Base-by-base conservation (phyloP, 2,888 invertebrate species). In the Dendrolimus pini region DNA sequence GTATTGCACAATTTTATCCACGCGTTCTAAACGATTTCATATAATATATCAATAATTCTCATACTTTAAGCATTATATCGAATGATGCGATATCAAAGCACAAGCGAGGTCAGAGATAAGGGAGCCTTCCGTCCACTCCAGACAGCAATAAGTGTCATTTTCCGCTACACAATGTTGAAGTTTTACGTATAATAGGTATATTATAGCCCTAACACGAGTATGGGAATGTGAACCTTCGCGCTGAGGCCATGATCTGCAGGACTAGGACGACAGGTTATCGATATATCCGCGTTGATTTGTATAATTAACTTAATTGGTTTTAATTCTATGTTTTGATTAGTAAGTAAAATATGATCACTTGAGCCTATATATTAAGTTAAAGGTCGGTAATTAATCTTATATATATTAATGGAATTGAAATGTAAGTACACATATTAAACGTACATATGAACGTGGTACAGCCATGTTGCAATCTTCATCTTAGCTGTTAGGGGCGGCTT, bases 201-300 rank as follows among this genome's bases (percentile, higher is more conserved):
- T 58, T 30, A 59, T 59, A 55, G 59, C 56, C 52, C 56, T 47
- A 53, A 59, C 52, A 62, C 60, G 62, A 65, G 63, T 55, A 61
- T 61, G 61, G 59, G 66, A 64, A 60, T 58, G 61, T 67, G 62
- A 67, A 58, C 63, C 53, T 55, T 60, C 66, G 66, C 63, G 63
- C 9, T 47, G 58, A 63, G 65, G 60, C 67, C 69, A 57, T 71
- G 72, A 71, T 70, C 67, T 66, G 55, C 59, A n/a, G 58, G 58
- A 62, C 63, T 66, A 64, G 61, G 65, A 62, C 59, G 59, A 58
- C 58, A 66, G 65, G 67, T 71, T 74, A 77, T 77, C 72, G 63
- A 55, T 53, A 61, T 60, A 65, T 67, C 59, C 60, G 62, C 58
- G 60, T 66, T 60, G 59, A 63, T 58, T 60, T 60, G 57, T 58